These are phyloP conservation scores for Bubo scandiacus DNA, from an alignment of 2,113 vertebrate genomes.

Conservation along the genomic window DNA sequence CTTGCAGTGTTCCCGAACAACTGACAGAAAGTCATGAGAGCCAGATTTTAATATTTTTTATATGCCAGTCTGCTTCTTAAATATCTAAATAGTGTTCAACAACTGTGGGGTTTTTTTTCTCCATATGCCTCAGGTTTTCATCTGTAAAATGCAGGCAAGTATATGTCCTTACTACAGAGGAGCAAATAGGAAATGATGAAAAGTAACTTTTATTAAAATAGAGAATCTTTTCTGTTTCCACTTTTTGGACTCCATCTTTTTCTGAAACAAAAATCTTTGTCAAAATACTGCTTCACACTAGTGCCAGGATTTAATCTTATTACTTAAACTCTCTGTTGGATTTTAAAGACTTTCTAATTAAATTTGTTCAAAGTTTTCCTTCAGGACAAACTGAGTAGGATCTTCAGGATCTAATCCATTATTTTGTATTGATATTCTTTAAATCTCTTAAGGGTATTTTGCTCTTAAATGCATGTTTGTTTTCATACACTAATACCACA, in stretches of 20 bases:
- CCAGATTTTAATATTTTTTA: background rate
- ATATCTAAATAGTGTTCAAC: background rate
- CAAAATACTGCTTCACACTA: background rate
- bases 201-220: background rate
- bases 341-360: slow-evolving; percentile 30
- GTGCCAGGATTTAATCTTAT: background rate
- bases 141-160: background rate
- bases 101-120: background rate
- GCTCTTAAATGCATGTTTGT: background rate
- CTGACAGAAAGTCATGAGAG: background rate
- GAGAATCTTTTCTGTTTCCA: background rate
- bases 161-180: background rate
- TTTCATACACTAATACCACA: background rate
- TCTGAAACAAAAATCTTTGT: background rate
- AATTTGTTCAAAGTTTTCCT: slow-evolving; percentile 14
- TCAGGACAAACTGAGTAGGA: background rate
- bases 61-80: background rate
- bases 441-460: background rate
- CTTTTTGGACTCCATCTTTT: background rate
- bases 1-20: background rate
- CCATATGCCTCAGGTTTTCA: background rate
- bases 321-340: background rate
- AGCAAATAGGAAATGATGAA: background rate
- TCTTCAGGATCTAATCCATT: slow-evolving; percentile 3
- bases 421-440: slow-evolving; percentile 8